Evolutionary conservation across 2,888 invertebrate genomes (phyloP).

Genomic region (Electrophaes corylata): DNA sequence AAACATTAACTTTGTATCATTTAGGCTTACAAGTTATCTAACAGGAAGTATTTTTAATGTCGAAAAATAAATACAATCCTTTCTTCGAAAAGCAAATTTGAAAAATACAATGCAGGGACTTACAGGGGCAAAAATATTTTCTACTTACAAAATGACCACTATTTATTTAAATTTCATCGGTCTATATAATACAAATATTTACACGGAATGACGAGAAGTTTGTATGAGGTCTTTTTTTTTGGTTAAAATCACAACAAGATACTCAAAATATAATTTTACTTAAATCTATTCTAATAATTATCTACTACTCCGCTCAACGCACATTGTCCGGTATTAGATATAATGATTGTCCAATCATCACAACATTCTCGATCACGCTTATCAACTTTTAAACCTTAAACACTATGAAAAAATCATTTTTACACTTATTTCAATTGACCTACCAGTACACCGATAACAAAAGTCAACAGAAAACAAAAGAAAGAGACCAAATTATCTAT

Average conservation of each 20-base stretch:
- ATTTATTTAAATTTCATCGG: conserved; percentile 26
- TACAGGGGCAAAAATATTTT: conserved; percentile 1
- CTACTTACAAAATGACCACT: conserved; percentile 19
- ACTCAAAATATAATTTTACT: conserved; percentile 69
- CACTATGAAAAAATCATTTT: conserved; percentile 9
- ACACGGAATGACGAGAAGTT: conserved; percentile 65
- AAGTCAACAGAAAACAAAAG: conserved; percentile 6
- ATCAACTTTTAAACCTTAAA: conserved; percentile 10
- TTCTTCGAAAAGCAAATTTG: neutral
- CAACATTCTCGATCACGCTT: conserved; percentile 27
- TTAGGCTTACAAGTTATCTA: neutral
- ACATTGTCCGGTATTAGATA: conserved; percentile 23
- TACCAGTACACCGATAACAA: neutral
- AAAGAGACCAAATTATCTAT: conserved; percentile 2
- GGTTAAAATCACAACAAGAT: conserved; percentile 81
- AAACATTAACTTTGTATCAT: neutral
- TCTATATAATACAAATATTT: conserved; percentile 54
- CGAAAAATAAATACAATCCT: neutral
- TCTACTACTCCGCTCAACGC: conserved; percentile 61
- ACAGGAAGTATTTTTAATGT: neutral
- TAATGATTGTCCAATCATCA: conserved; percentile 31
- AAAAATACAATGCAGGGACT: neutral
- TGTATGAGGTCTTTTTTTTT: conserved; percentile 71
- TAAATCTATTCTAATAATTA: conserved; percentile 44
- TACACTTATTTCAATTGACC: conserved; percentile 35